These are phyloP conservation scores for Cottoperca gobio DNA, from an alignment of 2,797 vertebrate species.

Conservation along the genomic window DNA sequence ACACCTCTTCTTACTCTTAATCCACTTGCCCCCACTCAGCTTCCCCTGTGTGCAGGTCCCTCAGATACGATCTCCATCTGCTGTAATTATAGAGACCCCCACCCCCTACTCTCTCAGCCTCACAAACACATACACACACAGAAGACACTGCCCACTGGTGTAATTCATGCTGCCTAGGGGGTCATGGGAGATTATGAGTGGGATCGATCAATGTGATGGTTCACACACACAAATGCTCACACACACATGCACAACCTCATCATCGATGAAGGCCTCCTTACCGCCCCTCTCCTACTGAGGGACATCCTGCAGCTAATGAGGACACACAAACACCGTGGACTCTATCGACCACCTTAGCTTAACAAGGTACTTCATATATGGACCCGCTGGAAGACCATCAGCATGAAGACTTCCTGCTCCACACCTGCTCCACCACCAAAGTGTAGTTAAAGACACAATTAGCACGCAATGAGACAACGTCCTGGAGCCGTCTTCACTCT, in stretches of 20 bases:
- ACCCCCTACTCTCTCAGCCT: conserved; percentile 55
- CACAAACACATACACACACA: conserved; percentile 61
- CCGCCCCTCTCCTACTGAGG: conserved; percentile 83
- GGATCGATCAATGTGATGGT: conserved; percentile 86
- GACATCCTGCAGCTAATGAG: conserved; percentile 87
- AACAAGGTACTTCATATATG: conserved; percentile 82
- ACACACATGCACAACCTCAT: conserved; percentile 71
- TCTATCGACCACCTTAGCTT: conserved; percentile 80
- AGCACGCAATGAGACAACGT: conserved; percentile 55
- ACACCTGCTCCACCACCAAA: conserved; percentile 66
- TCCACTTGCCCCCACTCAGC: conserved; percentile 75
- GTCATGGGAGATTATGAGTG: conserved; percentile 85
- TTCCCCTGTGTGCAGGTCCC: conserved; percentile 65
- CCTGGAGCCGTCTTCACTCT: conserved; percentile 36
- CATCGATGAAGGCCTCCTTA: conserved; percentile 83
- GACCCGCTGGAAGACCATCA: conserved; percentile 75
- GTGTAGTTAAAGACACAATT: conserved; percentile 76
- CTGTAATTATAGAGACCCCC: conserved; percentile 80
- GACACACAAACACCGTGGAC: conserved; percentile 80
- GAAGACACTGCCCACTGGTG: conserved; percentile 78
- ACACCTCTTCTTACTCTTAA: conserved; percentile 74
- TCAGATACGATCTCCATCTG: conserved; percentile 81
- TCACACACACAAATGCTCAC: conserved; percentile 74
- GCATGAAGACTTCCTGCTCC: conserved; percentile 52
- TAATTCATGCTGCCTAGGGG: conserved; percentile 83